Evolutionary conservation across 2,113 vertebrate species (phyloP), one percentile per base, ranked within the genome.

Genomic region (Callipepla squamata): DNA sequence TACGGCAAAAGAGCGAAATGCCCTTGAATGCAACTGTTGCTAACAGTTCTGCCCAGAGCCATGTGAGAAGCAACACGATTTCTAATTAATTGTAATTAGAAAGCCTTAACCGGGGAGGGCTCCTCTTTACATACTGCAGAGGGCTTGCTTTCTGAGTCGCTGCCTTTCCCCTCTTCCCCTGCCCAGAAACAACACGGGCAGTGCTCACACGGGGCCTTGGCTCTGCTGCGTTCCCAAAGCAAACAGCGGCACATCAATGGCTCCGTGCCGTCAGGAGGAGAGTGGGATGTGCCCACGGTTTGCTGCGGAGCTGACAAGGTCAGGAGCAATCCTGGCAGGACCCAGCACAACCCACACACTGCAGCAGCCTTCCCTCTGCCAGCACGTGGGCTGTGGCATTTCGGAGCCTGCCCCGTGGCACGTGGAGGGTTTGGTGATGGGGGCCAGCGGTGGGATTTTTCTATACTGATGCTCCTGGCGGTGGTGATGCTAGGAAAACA

Each of bases 1-100:
- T 9, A 15, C 12, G 0, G 0, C 42, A 77, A 65, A 47, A 28
- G 2, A n/a, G 32, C 32, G 40, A 84, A 84, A 67, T 0, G 0
- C 18, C 21, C 20, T 36, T 45, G 6, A 20, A 55, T 79, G 88
- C 44, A 19, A 13, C 9, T 80, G 65, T 65, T 55, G 25, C 38
- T 36, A 51, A 3, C 13, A 0, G 2, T 51, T 53, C 75, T 78
- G 66, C 21, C n/a, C 30, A 89, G 74, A 80, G 22, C 28, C 2
- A 28, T 7, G 3, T 19, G 61, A 36, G 61, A 40, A 63, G 25
- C 25, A 40, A 28, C 17, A 15, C 25, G 20, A 44, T 40, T 82
- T 68, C 53, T 68, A 44, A 75, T 58, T 66, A 69, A 77, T 32
- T 70, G 9, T 66, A 36, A 62, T 75, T 70, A 88, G 55, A 40